Conservation (phyloP, 2,888 invertebrate species). For the Corbicula japonica region DNA sequence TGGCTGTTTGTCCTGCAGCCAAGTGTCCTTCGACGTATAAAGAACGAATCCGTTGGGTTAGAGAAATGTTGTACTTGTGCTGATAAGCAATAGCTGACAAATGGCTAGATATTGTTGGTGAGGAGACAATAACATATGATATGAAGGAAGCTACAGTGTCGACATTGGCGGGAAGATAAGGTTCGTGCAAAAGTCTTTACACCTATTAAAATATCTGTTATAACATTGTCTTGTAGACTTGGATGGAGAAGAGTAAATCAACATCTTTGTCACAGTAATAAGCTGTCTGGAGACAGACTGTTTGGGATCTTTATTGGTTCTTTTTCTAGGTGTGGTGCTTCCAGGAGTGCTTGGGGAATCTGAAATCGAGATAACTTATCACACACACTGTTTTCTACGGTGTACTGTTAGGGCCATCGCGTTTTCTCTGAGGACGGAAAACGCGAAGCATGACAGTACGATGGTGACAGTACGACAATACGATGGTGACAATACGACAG, state of each 20-base stretch:
- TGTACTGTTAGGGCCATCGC: too few species aligned
- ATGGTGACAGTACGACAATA: too few species aligned
- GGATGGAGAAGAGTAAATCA: conserved; percentile 1
- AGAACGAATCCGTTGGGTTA: conserved; percentile 16
- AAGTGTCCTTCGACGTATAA: conserved; percentile 8
- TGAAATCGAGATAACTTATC: conserved; percentile 34
- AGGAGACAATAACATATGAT: too few species aligned
- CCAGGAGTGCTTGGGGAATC: conserved; percentile 2
- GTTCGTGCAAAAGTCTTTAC: not conserved
- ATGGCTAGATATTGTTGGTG: conserved; percentile 35
- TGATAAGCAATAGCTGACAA: conserved; percentile 39
- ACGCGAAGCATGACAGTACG: too few species aligned
- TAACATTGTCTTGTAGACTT: not conserved
- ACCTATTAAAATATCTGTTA: not conserved
- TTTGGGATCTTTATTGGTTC: conserved; percentile 17
- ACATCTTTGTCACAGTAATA: not conserved
- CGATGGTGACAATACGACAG: too few species aligned
- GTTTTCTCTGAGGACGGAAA: too few species aligned
- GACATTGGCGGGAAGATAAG: conserved; percentile 9
- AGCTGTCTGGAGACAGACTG: conserved; percentile 9
- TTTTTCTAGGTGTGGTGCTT: conserved; percentile 19
- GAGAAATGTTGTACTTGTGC: conserved; percentile 7
- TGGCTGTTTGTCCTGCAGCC: conserved; percentile 15
- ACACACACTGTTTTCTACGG: too few species aligned
- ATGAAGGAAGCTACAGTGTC: conserved; percentile 21